phyloP scores from a whole-genome alignment of 2,888 invertebrate species.

The Volucella inanis region DNA sequence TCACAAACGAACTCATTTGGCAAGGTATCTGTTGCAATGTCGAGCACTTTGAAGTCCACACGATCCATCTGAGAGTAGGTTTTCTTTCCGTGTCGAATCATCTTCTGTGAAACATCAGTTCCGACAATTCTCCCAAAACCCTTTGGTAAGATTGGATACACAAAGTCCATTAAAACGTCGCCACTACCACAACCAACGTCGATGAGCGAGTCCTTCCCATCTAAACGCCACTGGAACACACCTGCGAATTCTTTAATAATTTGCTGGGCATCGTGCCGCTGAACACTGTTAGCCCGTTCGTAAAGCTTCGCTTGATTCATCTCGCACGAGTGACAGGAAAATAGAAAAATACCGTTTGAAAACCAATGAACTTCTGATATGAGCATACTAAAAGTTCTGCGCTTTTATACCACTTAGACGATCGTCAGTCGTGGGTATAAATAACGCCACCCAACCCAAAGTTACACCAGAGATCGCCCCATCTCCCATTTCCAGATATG shows the following conservation, averaged over 20 bases:
- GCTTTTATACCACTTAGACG: constrained; percentile 58
- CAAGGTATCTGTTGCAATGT: constrained; percentile 85
- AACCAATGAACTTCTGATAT: constrained; percentile 53
- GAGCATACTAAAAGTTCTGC: constrained; percentile 32
- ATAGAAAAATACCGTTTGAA: constrained; percentile 45
- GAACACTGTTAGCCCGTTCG: constrained; percentile 87
- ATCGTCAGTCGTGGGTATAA: constrained; percentile 15
- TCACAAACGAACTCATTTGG: constrained; percentile 83
- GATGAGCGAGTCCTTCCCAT: constrained; percentile 84
- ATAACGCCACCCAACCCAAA: constrained; percentile 4
- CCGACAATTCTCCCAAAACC: constrained; percentile 85
- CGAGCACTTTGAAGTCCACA: constrained; percentile 83
- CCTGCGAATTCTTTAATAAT: constrained; percentile 87
- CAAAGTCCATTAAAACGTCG: constrained; percentile 86
- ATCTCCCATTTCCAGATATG: background rate
- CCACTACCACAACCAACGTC: constrained; percentile 92
- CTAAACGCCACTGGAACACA: constrained; percentile 85
- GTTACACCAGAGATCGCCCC: constrained; percentile 12
- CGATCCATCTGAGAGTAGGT: constrained; percentile 82
- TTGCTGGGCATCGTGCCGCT: constrained; percentile 87
- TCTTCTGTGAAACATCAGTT: constrained; percentile 88
- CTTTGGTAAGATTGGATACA: constrained; percentile 86
- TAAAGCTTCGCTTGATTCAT: constrained; percentile 89
- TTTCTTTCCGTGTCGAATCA: constrained; percentile 88
- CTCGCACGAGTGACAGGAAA: constrained; percentile 38